These are phyloP conservation scores for Serrognathus titanus DNA, from an alignment of 2,888 invertebrate genomes.

Conservation along the genomic window DNA sequence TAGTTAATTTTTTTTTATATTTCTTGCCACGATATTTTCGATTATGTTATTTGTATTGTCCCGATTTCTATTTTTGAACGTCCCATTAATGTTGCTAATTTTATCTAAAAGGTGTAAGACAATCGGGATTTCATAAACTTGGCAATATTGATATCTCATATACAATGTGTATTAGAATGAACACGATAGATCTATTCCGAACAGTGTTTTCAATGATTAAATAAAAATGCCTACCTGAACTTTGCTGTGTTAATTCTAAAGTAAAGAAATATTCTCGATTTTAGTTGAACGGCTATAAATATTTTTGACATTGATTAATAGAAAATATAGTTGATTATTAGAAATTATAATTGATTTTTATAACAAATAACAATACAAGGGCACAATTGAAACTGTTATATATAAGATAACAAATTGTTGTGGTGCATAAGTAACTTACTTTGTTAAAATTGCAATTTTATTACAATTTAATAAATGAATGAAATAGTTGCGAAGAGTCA, in stretches of 20 bases:
- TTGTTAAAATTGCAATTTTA: slow-evolving; percentile 42
- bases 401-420: slow-evolving; percentile 43
- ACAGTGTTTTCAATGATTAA: no score
- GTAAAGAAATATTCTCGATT: slow-evolving; percentile 24
- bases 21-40: slow-evolving; percentile 44
- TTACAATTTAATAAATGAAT: slow-evolving; percentile 24
- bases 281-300: slow-evolving; percentile 25
- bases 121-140: no score
- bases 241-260: no score
- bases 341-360: slow-evolving; percentile 6
- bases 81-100: no score
- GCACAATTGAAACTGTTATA: slow-evolving; percentile 48
- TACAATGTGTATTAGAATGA: no score
- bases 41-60: no score
- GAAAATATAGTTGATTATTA: slow-evolving; percentile 26
- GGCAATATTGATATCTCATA: no score
- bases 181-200: no score
- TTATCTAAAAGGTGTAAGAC: no score
- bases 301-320: slow-evolving; percentile 19
- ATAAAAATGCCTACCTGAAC: no score
- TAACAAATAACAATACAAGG: slow-evolving; percentile 42
- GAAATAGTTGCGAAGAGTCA: slow-evolving; percentile 30
- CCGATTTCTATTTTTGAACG: no score
- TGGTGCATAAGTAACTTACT: slow-evolving; percentile 38
- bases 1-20: slow-evolving; percentile 23